Evolutionary conservation across 2,888 invertebrate species (phyloP), one percentile per base, ranked within the genome.

Genomic region (Hanleya hanleyi): DNA sequence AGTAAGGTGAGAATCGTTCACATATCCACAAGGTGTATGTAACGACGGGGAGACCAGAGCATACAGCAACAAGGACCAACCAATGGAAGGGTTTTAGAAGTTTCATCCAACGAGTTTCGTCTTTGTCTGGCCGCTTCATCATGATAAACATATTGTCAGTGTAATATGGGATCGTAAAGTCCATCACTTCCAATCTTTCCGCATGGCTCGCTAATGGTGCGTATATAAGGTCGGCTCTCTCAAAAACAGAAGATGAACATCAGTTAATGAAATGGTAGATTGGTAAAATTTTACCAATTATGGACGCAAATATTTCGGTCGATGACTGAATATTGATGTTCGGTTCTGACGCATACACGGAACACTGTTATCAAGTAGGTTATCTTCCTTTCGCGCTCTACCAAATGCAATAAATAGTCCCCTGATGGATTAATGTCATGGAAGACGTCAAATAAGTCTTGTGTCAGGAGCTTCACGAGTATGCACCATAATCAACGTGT

Each of bases 121-220:
- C 38, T 12, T 35, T 35, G 64, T 64, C 64, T 1, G 64, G 64
- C 38, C 35, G 18, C 12, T 18, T 15, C 64, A 64, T 22, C n/a
- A 64, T 37, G 15, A 64, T 37, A 1, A 36, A 18, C 4, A 36
- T 22, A 64, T 64, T 4, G 36, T 64, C 64, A 36, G n/a, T 37
- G 38, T 35, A 64, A 64, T 22, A 64, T 64, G 35, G 35, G 4
- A 37, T 64, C n/a, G 64, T 64, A 29, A 64, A 64, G 64, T 64
- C 64, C 64, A 64, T 64, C 2, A 64, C 4, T 35, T 15, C 64
- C 18, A 37, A 35, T 15, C 64, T 35, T 57, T 57, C 57, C 9
- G 22, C 57, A 29, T 57, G 57, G 4, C 15, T 57, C 12, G 57
- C 22, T 7, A 57, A 18, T 29, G 29, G 32, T 15, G 57, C 57